Evolutionary conservation across 2,888 invertebrate species (phyloP), one percentile per base, ranked within the genome.

Genomic region (Sceliomorpha sp.): DNA sequence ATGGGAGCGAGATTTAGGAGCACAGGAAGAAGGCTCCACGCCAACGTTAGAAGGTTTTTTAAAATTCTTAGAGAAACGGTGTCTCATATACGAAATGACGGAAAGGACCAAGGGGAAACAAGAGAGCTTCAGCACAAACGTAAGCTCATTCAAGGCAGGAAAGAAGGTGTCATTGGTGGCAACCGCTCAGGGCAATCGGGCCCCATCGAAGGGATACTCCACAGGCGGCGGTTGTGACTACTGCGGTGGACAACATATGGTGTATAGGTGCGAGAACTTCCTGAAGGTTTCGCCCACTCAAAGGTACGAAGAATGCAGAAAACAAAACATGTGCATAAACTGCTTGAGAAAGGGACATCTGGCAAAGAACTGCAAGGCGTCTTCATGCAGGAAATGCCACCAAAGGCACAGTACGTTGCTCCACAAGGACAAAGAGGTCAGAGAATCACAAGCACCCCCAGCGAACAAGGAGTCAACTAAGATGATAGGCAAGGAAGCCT

Each of bases 321-420:
- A 5, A 20, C 5, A 4, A 20, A 20, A 29, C 8, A 17, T 27
- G 7, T 51, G 50, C n/a, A 39, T 15, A 1, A 51, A 51, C 7
- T 51, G 50, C 14, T 12, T 51, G 10, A 26, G 34, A 7, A 36
- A 14, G 12, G 34, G 36, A 1, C 50, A 37, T 10, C 1, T 10
- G 0, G 10, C 2, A 2, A 24, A 36, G 8, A 50, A 50, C 8
- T 59, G 59, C n/a, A 12, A 24, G 26, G 40, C 50, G 17, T 48
- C 42, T 10, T 1, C n/a, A 9, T 60, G 59, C n/a, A 60, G 12
- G 29, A 50, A 60, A 31, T 60, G 50, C 15, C 0, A 42, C 4
- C 4, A 7, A 1, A 44, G 20, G 15, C 42, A 60, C 20, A 50
- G 45, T n/a, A 45, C 56, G 7, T 7, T 56, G n/a, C 12, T 45